These are phyloP conservation scores for Galaxias olidus DNA, from an alignment of 2,797 vertebrate genomes.

Conservation along the genomic window DNA sequence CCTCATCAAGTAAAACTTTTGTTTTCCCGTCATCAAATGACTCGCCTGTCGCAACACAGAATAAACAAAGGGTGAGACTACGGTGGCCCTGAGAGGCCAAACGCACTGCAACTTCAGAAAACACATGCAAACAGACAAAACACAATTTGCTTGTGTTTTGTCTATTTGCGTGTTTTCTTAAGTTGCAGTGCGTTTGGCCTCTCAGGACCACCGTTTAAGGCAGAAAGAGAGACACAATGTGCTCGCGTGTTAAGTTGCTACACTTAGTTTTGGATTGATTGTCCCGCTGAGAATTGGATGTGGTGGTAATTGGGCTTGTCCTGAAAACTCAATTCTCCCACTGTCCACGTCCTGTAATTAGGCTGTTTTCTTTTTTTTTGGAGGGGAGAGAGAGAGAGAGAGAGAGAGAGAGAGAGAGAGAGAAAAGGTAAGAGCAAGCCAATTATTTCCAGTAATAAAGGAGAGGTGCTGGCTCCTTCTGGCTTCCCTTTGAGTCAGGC, in stretches of 20 bases:
- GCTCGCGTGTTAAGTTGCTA: slow-evolving; percentile 1
- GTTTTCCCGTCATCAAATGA: slow-evolving; percentile 32
- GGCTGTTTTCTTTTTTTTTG: background rate
- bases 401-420: background rate
- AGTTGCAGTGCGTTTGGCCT: too few relatives aligned
- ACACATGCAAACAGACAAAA: too few relatives aligned
- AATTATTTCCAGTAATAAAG: slow-evolving; percentile 4
- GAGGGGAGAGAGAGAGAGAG: background rate
- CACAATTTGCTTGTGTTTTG: too few relatives aligned
- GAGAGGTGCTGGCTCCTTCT: slow-evolving; percentile 12
- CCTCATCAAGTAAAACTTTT: slow-evolving; percentile 2
- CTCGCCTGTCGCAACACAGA: slow-evolving; percentile 1
- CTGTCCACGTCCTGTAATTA: slow-evolving; percentile 18
- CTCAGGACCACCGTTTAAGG: too few relatives aligned
- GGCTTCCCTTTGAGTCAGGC: slow-evolving; percentile 29
- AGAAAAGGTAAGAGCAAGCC: slow-evolving; percentile 9
- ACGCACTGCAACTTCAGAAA: too few relatives aligned
- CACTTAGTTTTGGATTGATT: slow-evolving; percentile 25
- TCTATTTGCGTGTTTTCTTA: too few relatives aligned
- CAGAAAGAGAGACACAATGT: background rate
- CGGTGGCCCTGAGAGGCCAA: too few relatives aligned
- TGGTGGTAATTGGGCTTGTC: slow-evolving; percentile 13
- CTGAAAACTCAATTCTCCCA: slow-evolving; percentile 17
- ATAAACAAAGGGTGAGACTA: background rate
- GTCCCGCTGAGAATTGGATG: slow-evolving; percentile 5